A percentile compares a stretch with the other conserved stretches of the same genome.
Evolutionary conservation across 2,888 invertebrate genomes (phyloP).

Genomic region (Nasonia oneida): DNA sequence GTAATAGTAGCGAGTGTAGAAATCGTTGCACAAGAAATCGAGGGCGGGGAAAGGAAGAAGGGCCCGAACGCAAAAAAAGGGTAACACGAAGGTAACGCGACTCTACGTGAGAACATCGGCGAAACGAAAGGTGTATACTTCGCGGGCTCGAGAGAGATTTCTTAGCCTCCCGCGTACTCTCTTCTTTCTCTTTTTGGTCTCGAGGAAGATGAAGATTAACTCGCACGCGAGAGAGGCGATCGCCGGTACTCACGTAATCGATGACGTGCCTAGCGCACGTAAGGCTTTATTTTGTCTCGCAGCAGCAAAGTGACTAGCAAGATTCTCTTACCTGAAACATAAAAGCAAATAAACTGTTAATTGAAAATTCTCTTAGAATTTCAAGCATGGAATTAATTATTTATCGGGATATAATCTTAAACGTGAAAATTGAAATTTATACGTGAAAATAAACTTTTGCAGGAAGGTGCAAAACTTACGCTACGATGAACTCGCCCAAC

Average conservation of each 20-base stretch:
- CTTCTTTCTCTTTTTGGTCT: constrained; percentile 6
- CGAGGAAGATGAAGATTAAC: constrained; percentile 39
- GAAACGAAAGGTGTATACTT: constrained; percentile 38
- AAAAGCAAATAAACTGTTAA: constrained; percentile 34
- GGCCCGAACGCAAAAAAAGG: constrained; percentile 57
- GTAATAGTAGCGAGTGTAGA: not conserved
- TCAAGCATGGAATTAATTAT: not conserved
- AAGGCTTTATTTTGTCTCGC: not conserved
- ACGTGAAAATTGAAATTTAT: not conserved
- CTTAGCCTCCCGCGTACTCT: not conserved
- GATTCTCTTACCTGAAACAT: constrained; percentile 66
- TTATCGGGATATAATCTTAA: not conserved
- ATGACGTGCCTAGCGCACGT: constrained; percentile 17
- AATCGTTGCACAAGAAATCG: constrained; percentile 30
- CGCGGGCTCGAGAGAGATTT: not conserved
- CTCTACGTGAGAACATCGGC: constrained; percentile 65
- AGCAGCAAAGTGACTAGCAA: constrained; percentile 42
- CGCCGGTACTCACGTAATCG: constrained; percentile 53
- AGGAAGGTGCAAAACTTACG: not conserved
- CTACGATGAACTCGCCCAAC: not conserved
- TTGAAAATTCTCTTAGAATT: constrained; percentile 4
- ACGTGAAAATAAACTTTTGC: not conserved
- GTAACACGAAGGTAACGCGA: constrained; percentile 64
- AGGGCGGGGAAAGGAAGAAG: not conserved
- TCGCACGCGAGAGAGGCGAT: not conserved